These are phyloP conservation scores for Zaprionus africanus DNA, from an alignment of 1,140 invertebrate genomes.

Conservation along the genomic window DNA sequence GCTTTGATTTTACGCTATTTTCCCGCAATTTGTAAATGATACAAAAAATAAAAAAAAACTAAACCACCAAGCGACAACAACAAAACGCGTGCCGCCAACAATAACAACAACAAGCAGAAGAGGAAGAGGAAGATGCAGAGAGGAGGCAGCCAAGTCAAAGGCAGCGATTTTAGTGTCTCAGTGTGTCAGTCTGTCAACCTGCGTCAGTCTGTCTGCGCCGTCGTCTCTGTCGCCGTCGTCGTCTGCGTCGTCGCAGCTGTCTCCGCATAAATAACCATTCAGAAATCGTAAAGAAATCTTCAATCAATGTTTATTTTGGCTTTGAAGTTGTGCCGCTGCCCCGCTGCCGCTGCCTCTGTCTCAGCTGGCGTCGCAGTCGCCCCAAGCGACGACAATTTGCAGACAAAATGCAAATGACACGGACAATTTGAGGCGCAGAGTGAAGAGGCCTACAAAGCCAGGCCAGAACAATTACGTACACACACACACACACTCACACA, in stretches of 20 bases:
- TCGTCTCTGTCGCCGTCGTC: constrained; percentile 36
- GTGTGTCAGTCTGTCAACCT: constrained; percentile 76
- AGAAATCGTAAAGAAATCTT: constrained; percentile 83
- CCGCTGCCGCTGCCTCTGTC: constrained; percentile 11
- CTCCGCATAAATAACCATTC: constrained; percentile 83
- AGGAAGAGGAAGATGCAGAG: neutral
- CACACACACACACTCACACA: constrained; percentile 26
- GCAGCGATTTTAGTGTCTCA: constrained; percentile 80
- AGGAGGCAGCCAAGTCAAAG: constrained; percentile 25
- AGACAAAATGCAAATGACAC: constrained; percentile 79
- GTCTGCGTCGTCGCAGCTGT: constrained; percentile 38
- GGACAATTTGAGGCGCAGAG: constrained; percentile 49
- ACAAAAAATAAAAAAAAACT: constrained; percentile 30
- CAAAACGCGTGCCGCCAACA: constrained; percentile 55
- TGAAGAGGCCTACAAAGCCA: constrained; percentile 40
- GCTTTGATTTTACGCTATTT: constrained; percentile 68
- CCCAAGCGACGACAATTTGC: constrained; percentile 72
- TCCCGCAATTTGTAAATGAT: constrained; percentile 80
- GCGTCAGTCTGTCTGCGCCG: constrained; percentile 41
- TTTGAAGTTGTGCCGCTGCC: constrained; percentile 68
- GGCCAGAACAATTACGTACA: constrained; percentile 42
- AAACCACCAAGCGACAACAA: constrained; percentile 43
- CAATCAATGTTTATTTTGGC: constrained; percentile 82
- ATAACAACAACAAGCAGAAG: constrained; percentile 37
- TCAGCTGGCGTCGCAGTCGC: constrained; percentile 35